Evolutionary conservation across 2,113 vertebrate species (phyloP).

Genomic region (Conger conger): DNA sequence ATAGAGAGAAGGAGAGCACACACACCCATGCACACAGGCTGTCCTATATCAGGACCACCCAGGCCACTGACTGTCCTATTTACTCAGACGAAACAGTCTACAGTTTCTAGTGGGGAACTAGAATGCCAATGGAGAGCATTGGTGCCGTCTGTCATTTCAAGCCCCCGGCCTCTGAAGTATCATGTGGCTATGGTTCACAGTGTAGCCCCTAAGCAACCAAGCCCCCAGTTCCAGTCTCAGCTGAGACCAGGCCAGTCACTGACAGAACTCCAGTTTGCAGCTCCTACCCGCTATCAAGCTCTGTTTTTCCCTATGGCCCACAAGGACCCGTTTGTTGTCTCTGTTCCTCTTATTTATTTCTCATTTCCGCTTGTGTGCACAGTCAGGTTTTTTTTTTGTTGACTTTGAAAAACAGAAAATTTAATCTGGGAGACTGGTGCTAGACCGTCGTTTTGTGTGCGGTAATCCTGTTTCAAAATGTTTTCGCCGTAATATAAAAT

Average conservation of each 20-base stretch:
- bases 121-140: not conserved
- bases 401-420: not conserved
- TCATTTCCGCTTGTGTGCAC: not conserved
- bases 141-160: not conserved
- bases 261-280: too few relatives aligned
- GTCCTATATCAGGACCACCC: constrained; percentile 17
- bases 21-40: constrained; percentile 9
- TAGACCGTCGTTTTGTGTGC: not conserved
- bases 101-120: not conserved
- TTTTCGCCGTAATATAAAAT: not conserved
- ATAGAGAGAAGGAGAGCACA: not conserved
- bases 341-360: not conserved
- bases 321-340: not conserved
- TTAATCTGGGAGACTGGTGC: not conserved
- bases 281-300: not conserved
- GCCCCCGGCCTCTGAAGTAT: constrained; percentile 10
- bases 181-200: not conserved
- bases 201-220: not conserved
- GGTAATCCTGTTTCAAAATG: not conserved
- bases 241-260: not conserved
- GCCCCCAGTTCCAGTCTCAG: not conserved
- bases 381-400: not conserved
- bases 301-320: not conserved
- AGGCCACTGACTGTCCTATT: constrained; percentile 17
- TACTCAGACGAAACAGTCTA: constrained; percentile 20